A percentile compares a stretch with the other conserved stretches of the same genome.
phyloP scores from a whole-genome alignment of 2,888 invertebrate species.

The Acanthopleura granulata region DNA sequence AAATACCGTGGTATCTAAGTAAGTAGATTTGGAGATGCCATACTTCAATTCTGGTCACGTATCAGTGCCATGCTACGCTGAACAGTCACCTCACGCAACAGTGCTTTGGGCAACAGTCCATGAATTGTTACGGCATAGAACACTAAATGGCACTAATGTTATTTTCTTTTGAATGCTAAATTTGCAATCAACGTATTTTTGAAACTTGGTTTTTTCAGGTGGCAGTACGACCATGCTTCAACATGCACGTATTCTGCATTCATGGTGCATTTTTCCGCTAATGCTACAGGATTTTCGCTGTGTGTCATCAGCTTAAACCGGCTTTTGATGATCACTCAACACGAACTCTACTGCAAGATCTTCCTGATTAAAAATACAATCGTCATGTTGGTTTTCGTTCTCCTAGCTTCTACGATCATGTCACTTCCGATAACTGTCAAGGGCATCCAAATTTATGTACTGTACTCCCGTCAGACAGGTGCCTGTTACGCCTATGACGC shows the following conservation, averaged over 20 bases:
- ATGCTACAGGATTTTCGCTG: slow-evolving; percentile 4
- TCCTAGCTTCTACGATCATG: neutral
- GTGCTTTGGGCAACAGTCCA: too few species aligned
- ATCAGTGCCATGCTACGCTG: too few species aligned
- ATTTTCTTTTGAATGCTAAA: too few species aligned
- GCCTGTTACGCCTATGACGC: neutral
- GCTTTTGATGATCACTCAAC: neutral
- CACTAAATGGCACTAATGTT: too few species aligned
- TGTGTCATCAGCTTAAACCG: slow-evolving; percentile 5
- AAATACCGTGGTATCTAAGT: too few species aligned
- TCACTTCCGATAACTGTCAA: neutral
- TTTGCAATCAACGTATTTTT: too few species aligned
- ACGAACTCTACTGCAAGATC: neutral
- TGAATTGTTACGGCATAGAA: too few species aligned
- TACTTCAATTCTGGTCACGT: too few species aligned
- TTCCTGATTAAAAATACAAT: neutral
- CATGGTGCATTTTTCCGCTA: neutral
- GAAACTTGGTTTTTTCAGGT: neutral
- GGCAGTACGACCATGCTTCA: neutral
- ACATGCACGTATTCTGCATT: neutral
- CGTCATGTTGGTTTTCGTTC: neutral
- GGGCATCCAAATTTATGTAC: neutral
- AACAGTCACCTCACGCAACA: too few species aligned
- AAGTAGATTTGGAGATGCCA: too few species aligned
- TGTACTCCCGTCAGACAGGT: neutral